These are phyloP conservation scores for Zosterops borbonicus DNA, from an alignment of 2,113 vertebrate species.

Conservation along the genomic window DNA sequence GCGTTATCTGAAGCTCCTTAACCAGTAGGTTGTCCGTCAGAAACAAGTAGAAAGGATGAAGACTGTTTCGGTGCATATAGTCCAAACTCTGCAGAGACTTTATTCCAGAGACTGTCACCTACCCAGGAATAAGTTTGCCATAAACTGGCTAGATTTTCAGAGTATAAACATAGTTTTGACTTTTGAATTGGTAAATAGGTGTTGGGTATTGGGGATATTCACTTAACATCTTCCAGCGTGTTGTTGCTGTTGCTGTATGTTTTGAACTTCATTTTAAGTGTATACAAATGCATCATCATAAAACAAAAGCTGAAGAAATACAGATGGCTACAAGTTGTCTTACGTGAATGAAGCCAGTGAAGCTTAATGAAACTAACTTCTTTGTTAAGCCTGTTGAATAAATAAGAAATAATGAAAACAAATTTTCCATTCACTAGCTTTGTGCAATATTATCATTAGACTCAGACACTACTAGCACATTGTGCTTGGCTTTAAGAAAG, in stretches of 20 bases:
- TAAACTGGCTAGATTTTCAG: neutral
- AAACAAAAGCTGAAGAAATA: slow-evolving; percentile 31
- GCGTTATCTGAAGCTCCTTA: neutral
- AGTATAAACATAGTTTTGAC: neutral
- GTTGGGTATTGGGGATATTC: neutral
- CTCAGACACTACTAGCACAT: slow-evolving; percentile 68
- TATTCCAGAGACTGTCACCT: neutral
- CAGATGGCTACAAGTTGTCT: slow-evolving; percentile 47
- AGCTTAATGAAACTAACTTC: slow-evolving; percentile 51
- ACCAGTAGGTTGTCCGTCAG: neutral
- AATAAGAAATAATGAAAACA: slow-evolving; percentile 56
- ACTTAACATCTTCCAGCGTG: neutral
- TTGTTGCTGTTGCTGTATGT: neutral
- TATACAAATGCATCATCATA: slow-evolving; percentile 14
- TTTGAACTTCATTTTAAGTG: slow-evolving; percentile 27
- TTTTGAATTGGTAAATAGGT: neutral
- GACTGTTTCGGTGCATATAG: neutral
- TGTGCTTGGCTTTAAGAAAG: slow-evolving; percentile 67
- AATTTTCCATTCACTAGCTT: slow-evolving; percentile 79
- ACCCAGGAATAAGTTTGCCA: neutral
- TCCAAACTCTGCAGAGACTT: neutral
- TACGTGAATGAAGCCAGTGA: slow-evolving; percentile 54
- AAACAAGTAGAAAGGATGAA: neutral
- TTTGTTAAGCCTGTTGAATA: slow-evolving; percentile 65
- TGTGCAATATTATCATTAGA: slow-evolving; percentile 84